These are phyloP conservation scores for Tursiops truncatus DNA, from an alignment of 2,113 vertebrate species.

Conservation along the genomic window DNA sequence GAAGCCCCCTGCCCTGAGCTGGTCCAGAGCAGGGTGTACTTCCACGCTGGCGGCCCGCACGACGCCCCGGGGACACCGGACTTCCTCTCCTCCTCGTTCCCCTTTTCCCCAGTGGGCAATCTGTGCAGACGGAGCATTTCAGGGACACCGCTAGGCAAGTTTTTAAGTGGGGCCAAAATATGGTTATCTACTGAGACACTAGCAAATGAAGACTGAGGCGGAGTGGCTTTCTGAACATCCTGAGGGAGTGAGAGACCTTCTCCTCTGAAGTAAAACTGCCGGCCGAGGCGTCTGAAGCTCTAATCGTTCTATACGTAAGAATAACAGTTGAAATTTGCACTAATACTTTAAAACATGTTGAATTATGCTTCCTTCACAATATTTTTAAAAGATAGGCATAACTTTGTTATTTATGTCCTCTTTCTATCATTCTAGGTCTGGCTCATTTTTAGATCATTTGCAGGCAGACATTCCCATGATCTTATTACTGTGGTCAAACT, in stretches of 20 bases:
- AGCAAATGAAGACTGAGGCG: constrained; percentile 88
- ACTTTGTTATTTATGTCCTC: background rate
- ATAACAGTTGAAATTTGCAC: constrained; percentile 84
- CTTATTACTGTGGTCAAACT: background rate
- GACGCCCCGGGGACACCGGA: constrained; percentile 84
- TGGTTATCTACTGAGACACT: constrained; percentile 98
- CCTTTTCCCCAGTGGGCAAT: constrained; percentile 95
- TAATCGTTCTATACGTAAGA: constrained; percentile 73
- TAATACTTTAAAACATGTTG: constrained; percentile 80
- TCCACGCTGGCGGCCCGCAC: constrained; percentile 81
- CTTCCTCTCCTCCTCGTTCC: constrained; percentile 95
- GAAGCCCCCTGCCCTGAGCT: constrained; percentile 73
- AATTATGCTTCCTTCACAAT: constrained; percentile 74
- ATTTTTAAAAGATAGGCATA: constrained; percentile 29
- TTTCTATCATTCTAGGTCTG: background rate
- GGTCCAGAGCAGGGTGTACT: constrained; percentile 92
- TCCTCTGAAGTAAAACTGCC: constrained; percentile 76
- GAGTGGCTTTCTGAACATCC: background rate
- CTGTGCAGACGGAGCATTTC: constrained; percentile 92
- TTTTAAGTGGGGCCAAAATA: constrained; percentile 95
- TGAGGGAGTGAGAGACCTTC: constrained; percentile 4
- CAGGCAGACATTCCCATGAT: background rate
- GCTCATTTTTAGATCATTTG: background rate
- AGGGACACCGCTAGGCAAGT: constrained; percentile 96
- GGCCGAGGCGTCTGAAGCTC: constrained; percentile 69